Evolutionary conservation across 2,113 vertebrate species (phyloP).

Genomic region (Cygnus atratus): DNA sequence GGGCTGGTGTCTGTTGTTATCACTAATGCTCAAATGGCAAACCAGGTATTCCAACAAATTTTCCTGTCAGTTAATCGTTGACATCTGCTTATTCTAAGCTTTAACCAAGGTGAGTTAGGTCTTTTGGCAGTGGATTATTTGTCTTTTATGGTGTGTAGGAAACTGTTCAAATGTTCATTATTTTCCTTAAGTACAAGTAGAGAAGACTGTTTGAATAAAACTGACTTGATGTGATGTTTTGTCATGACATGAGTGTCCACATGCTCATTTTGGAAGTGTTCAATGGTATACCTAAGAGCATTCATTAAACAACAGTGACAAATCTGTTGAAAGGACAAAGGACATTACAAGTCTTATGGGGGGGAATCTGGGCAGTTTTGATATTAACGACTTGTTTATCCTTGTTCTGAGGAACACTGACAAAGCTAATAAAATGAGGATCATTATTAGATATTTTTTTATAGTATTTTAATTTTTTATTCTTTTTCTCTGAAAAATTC

Average conservation of each 20-base stretch:
- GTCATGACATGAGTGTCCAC: not conserved
- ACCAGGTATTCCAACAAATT: not conserved
- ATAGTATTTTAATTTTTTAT: too few relatives aligned
- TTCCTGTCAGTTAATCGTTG: not conserved
- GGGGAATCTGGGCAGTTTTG: not conserved
- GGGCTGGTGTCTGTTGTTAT: conserved; percentile 4
- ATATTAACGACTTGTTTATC: not conserved
- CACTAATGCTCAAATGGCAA: not conserved
- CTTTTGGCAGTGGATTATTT: not conserved
- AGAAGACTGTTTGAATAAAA: not conserved
- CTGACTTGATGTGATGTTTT: not conserved
- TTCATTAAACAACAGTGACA: not conserved
- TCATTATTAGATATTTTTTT: not conserved
- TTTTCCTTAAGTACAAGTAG: not conserved
- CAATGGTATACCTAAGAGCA: not conserved
- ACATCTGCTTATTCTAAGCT: not conserved
- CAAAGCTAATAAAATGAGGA: not conserved
- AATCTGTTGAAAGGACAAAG: not conserved
- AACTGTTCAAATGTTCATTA: not conserved
- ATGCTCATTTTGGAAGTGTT: not conserved
- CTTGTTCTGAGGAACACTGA: not conserved
- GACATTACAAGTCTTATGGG: fast-evolving
- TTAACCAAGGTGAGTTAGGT: not conserved
- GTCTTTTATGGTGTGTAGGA: not conserved
- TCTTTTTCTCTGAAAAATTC: not conserved